Base-by-base conservation (phyloP, 1,140 invertebrate genomes). In the Oreohelix idahoensis region DNA sequence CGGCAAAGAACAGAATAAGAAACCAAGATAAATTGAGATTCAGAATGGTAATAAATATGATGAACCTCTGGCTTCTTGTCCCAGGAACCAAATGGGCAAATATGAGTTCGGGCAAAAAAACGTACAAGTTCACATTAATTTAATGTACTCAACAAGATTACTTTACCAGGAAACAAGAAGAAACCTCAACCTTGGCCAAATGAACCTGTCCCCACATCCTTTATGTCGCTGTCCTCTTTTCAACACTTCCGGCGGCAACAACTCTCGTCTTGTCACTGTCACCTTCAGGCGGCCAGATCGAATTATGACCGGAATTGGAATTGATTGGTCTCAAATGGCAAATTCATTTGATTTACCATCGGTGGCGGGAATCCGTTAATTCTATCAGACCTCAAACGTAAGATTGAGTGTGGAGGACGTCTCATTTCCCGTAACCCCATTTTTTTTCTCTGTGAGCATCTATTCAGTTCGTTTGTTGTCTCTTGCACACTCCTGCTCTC, bases 311-410 rank as follows among this genome's bases (percentile, higher is more conserved):
- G 58, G 71, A 75, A 82, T 82, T 82, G 70, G 70, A 75, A 82
- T 75, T 36, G 80, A 82, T 82, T 71, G 36, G 70, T 58, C 80
- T 82, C 80, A 82, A 82, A 82, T 82, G 80, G 70, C 80, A 82
- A 82, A 82, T 82, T 82, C 71, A 82, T 82, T 82, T 69, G 71
- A 82, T 82, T 82, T 74, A 74, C 42, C 51, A 53, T 20, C 69
- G 35, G 49, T 17, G 49, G 49, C 23, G n/a, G 66, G 51, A 53
- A 29, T 81, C 39, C 17, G 1, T 75, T 82, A 82, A 82, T 82
- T 82, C 80, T 38, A 82, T 82, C 80, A 82, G 80, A 82, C 80
- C 71, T 82, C 80, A 82, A 74, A 82, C 45, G 80, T 71, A 82
- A 82, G 80, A 82, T 82, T 82, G 80, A 75, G 80, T 15, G 66